A percentile compares a stretch with the other conserved stretches of the same genome.
phyloP scores from a whole-genome alignment of 2,888 invertebrate species.

The Acanthopleura granulata region DNA sequence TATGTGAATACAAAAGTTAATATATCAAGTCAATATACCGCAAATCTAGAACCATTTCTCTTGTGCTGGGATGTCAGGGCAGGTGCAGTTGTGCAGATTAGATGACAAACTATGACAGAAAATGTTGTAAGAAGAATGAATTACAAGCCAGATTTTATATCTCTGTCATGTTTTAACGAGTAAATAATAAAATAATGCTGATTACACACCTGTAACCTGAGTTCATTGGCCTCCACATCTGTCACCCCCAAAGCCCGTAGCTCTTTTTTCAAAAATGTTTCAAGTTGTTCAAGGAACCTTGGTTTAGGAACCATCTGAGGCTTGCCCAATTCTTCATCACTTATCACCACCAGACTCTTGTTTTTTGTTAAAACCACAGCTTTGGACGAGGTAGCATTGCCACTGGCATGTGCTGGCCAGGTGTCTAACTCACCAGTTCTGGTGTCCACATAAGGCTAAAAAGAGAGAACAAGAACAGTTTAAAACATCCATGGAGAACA shows the following conservation, averaged over 20 bases:
- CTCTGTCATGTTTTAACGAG: no score
- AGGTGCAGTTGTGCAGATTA: no score
- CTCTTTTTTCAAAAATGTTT: conserved; percentile 66
- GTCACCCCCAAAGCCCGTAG: conserved; percentile 61
- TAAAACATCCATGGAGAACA: no score
- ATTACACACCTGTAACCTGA: conserved; percentile 56
- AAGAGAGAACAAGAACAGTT: background rate
- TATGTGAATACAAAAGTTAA: no score
- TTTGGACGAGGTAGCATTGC: conserved; percentile 51
- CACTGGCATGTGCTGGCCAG: conserved; percentile 70
- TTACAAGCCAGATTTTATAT: no score
- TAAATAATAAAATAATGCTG: no score
- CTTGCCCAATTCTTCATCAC: conserved; percentile 62
- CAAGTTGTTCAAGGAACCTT: conserved; percentile 66
- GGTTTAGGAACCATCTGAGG: conserved; percentile 66
- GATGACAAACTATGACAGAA: no score
- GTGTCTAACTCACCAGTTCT: conserved; percentile 65
- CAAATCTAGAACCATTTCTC: no score
- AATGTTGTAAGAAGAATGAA: no score
- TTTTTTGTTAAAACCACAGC: conserved; percentile 61
- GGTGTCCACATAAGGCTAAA: conserved; percentile 64
- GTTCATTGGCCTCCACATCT: conserved; percentile 63
- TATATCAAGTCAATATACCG: no score
- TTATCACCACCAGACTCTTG: conserved; percentile 60
- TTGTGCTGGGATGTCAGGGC: no score